Conservation (phyloP, 2,888 invertebrate genomes). For the Anoncus sp. region DNA sequence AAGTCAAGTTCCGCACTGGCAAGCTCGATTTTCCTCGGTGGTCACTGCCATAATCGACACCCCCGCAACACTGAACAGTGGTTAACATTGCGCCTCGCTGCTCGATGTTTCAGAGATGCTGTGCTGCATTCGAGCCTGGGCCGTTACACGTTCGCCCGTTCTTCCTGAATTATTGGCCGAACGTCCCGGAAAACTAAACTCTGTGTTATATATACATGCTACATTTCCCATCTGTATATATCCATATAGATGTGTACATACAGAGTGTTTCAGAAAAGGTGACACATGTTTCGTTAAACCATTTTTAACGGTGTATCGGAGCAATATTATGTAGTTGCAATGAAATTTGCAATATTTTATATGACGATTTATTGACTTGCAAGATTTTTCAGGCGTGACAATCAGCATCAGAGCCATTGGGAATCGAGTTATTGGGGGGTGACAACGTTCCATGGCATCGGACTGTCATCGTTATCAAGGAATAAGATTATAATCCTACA, state of each 20-base stretch:
- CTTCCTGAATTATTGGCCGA: conserved; percentile 60
- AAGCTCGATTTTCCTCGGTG: conserved; percentile 35
- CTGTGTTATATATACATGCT: neutral
- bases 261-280: neutral
- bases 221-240: neutral
- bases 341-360: neutral
- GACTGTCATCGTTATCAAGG: neutral
- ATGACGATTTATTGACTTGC: neutral
- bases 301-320: neutral
- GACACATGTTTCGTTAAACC: neutral
- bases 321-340: neutral
- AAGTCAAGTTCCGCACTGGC: conserved; percentile 49
- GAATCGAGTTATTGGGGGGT: neutral
- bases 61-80: neutral
- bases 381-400: neutral
- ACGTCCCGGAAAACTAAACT: conserved; percentile 43
- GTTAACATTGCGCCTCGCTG: conserved; percentile 18
- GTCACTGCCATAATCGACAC: conserved; percentile 28
- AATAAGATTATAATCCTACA: neutral
- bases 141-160: conserved; percentile 56
- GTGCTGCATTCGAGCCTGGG: conserved; percentile 45
- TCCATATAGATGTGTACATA: neutral
- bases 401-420: neutral
- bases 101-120: conserved; percentile 56
- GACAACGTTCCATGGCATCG: neutral